Percentiles rank a stretch among this genome's conserved stretches.
phyloP scores from a whole-genome alignment of 2,888 invertebrate genomes.

The Prenolepis imparis region DNA sequence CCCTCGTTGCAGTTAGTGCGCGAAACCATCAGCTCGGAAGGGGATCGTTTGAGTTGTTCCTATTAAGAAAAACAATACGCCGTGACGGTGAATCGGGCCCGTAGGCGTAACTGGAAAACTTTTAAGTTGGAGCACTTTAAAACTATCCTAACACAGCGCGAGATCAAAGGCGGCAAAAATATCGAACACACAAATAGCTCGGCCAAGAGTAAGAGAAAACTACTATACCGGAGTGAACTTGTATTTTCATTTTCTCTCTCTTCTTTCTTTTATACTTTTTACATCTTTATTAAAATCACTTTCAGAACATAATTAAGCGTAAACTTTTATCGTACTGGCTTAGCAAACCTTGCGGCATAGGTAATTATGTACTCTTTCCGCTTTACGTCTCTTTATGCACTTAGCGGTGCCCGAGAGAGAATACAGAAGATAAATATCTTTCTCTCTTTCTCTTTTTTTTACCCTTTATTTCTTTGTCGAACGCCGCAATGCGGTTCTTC shows the following conservation, averaged over 20 bases:
- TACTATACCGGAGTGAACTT: background rate
- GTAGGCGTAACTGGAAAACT: slow-evolving; percentile 49
- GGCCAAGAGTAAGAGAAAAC: background rate
- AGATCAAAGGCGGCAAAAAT: slow-evolving; percentile 51
- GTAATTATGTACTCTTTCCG: background rate
- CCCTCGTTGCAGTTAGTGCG: background rate
- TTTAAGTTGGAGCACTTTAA: slow-evolving; percentile 40
- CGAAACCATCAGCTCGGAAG: slow-evolving; percentile 21
- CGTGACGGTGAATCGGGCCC: slow-evolving; percentile 29
- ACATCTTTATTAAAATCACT: slow-evolving; percentile 20
- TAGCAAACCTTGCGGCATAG: background rate
- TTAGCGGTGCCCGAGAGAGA: background rate
- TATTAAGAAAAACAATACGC: slow-evolving; percentile 30
- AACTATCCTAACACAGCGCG: slow-evolving; percentile 38
- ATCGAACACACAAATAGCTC: slow-evolving; percentile 39
- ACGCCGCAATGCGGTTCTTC: slow-evolving; percentile 49
- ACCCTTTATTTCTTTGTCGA: slow-evolving; percentile 12
- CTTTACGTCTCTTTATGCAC: background rate
- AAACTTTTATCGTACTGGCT: background rate
- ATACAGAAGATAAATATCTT: background rate
- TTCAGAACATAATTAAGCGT: slow-evolving; percentile 17
- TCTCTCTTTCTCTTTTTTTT: background rate
- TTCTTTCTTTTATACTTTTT: background rate
- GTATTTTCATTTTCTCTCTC: background rate
- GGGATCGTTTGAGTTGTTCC: slow-evolving; percentile 43